Evolutionary conservation across 2,113 vertebrate genomes (phyloP).

Genomic region (Oncorhynchus gorbuscha): DNA sequence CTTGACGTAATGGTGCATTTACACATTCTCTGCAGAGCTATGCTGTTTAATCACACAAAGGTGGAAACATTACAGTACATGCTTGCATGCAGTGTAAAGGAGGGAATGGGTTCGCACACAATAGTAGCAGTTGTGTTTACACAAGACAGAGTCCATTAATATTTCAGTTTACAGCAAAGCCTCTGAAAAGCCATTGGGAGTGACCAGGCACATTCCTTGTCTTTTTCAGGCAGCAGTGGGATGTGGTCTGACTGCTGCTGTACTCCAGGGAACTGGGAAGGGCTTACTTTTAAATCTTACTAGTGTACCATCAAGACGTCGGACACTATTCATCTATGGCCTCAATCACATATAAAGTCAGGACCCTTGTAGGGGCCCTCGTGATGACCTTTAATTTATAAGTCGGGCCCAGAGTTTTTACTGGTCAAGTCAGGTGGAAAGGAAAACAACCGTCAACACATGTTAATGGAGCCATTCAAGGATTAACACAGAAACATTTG

Average conservation of each 20-base stretch:
- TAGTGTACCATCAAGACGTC: neutral
- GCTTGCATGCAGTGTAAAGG: slow-evolving; percentile 21
- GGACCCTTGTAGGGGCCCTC: too few relatives aligned
- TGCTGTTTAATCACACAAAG: too few relatives aligned
- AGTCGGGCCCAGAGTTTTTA: too few relatives aligned
- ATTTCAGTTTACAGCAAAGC: slow-evolving; percentile 64
- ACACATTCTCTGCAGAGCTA: too few relatives aligned
- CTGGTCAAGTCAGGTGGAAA: too few relatives aligned
- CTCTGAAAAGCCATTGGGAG: slow-evolving; percentile 42
- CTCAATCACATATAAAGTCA: too few relatives aligned
- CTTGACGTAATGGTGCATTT: too few relatives aligned
- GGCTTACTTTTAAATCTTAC: neutral
- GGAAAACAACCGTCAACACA: too few relatives aligned
- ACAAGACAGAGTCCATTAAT: slow-evolving; percentile 54
- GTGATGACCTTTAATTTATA: too few relatives aligned
- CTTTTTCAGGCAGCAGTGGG: slow-evolving; percentile 71
- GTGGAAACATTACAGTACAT: neutral
- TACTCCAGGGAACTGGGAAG: slow-evolving; percentile 29
- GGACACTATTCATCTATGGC: neutral
- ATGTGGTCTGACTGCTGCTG: slow-evolving; percentile 26
- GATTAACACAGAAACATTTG: neutral
- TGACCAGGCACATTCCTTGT: slow-evolving; percentile 67
- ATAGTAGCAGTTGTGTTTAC: slow-evolving; percentile 53
- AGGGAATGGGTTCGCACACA: slow-evolving; percentile 32
- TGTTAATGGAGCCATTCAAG: too few relatives aligned